Evolutionary conservation across 2,888 invertebrate species (phyloP), one percentile per base, ranked within the genome.

Genomic region (Agonopterix arenella): DNA sequence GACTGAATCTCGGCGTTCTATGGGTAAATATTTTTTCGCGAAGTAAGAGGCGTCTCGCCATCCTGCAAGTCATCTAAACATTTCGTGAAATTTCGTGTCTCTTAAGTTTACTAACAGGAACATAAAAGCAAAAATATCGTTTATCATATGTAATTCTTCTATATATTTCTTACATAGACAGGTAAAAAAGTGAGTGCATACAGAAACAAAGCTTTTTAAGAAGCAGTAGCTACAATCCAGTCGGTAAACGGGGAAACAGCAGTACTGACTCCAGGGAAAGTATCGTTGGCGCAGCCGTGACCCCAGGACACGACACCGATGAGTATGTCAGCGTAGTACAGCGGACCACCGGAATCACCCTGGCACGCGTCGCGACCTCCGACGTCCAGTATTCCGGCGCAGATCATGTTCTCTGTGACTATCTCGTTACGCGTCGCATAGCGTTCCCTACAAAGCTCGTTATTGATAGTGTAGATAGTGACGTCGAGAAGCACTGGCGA

Each of bases 271-370:
- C 90, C 90, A 2, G 90, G 90, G 70, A 69, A 88, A 45, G 66
- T 64, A 3, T 66, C 72, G 50, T 79, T 69, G 11, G 84, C 90
- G 57, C 90, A 90, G 2, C 84, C 83, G 36, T 73, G 62, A 53
- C 89, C 89, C 83, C 88, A 90, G 49, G 90, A 90, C 10, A 88
- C 79, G 46, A 90, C 60, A 11, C 90, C 90, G 48, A 90, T 64
- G 52, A 85, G 63, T 49, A 70, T 52, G 3, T 79, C 57, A n/a
- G 58, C 61, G 56, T 58, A 77, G 60, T 78, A 81, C 50, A 90
- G 60, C 16, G 90, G 90, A 38, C 90, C 90, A 2, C 90, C 90
- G 45, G 84, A 81, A 66, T 90, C 90, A 8, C 52, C 54, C 45
- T 52, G 46, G 46, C 54, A 54, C 16, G 54, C 50, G 45, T 54